Evolutionary conservation across 2,113 vertebrate species (phyloP).

Genomic region (Apistogramma diplotaenia): DNA sequence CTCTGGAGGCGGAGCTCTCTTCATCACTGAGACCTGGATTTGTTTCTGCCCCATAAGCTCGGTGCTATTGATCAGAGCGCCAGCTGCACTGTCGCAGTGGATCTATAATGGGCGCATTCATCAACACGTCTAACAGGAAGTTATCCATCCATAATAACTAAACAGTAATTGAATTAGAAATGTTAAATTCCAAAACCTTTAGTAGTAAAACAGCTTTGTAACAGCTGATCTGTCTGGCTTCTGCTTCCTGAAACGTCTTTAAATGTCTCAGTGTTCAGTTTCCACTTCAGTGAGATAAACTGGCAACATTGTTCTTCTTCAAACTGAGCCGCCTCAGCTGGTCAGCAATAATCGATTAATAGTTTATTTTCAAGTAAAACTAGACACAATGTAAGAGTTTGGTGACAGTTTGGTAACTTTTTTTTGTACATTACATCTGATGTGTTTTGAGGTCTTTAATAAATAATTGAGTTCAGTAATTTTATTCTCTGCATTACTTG

Average conservation of each 20-base stretch:
- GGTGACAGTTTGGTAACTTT: background rate
- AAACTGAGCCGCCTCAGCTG: background rate
- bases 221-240: background rate
- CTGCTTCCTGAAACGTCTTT: background rate
- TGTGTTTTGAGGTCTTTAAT: no score
- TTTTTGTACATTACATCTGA: no score
- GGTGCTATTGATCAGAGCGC: background rate
- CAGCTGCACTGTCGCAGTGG: background rate
- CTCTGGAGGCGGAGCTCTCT: conserved; percentile 15
- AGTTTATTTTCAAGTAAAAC: background rate
- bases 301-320: background rate
- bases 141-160: background rate
- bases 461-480: no score
- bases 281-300: no score
- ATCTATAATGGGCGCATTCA: background rate
- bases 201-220: background rate
- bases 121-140: background rate
- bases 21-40: conserved; percentile 43
- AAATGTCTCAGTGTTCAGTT: background rate
- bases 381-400: background rate
- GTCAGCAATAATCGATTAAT: background rate
- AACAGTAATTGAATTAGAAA: background rate
- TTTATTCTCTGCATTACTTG: no score
- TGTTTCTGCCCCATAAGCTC: conserved; percentile 10
- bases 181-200: background rate